These are phyloP conservation scores for Rhodeus uyekii DNA, from an alignment of 2,797 vertebrate species.

Conservation along the genomic window DNA sequence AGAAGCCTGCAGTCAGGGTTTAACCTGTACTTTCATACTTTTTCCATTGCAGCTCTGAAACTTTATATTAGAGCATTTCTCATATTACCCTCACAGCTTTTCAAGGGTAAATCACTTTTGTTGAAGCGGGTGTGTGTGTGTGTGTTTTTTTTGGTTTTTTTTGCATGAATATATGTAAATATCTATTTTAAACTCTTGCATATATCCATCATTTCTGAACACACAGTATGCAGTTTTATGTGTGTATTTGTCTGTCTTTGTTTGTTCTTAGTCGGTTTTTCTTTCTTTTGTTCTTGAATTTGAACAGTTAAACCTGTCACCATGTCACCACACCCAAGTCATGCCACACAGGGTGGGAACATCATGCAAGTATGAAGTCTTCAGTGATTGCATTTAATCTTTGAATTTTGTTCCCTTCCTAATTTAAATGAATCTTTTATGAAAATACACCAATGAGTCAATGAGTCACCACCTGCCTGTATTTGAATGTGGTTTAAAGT, in stretches of 20 bases:
- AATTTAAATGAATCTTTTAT: conserved; percentile 12
- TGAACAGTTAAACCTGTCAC: neutral
- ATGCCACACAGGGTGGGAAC: conserved; percentile 3
- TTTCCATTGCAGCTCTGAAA: neutral
- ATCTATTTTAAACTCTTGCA: neutral
- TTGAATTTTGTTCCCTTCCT: neutral
- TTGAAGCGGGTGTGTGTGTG: neutral
- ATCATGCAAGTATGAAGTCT: neutral
- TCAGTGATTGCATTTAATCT: too few species aligned
- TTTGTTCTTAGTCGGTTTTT: neutral
- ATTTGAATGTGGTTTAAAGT: neutral
- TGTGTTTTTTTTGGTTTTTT: too few species aligned
- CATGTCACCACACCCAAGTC: neutral
- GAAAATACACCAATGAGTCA: neutral
- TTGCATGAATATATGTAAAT: neutral
- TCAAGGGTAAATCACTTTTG: neutral
- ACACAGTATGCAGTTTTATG: neutral
- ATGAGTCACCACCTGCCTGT: neutral
- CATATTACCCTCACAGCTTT: neutral
- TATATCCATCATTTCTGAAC: neutral
- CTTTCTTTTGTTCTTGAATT: neutral
- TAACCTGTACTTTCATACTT: neutral
- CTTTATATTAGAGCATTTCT: neutral
- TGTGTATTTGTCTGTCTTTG: neutral
- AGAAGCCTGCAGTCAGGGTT: neutral